Conservation (phyloP, 2,113 vertebrate species). For the Corythoichthys intestinalis region DNA sequence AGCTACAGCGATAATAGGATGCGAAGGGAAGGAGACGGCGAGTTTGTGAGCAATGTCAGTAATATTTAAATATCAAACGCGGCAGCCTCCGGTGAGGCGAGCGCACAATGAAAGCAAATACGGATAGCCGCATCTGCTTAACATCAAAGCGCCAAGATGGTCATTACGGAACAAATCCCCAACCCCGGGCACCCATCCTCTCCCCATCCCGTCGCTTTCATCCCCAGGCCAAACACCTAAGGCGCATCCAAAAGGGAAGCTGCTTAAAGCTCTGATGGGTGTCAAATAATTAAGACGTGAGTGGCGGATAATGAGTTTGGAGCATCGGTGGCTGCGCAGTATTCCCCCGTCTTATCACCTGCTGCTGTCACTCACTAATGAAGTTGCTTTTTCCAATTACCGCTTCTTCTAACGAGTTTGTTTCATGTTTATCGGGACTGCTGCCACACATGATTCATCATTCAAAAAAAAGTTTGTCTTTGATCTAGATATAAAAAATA, state of each 20-base stretch:
- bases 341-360: constrained; percentile 73
- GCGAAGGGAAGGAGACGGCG: background rate
- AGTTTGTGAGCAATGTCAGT: constrained; percentile 19
- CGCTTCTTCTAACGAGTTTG: background rate
- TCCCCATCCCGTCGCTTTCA: constrained; percentile 42
- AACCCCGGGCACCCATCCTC: constrained; percentile 18
- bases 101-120: constrained; percentile 15
- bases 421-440: background rate
- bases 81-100: constrained; percentile 31
- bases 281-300: constrained; percentile 65
- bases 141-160: constrained; percentile 48
- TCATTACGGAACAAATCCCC: constrained; percentile 47
- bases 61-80: constrained; percentile 54
- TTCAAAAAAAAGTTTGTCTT: background rate
- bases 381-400: constrained; percentile 71
- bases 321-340: constrained; percentile 57
- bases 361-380: constrained; percentile 70
- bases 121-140: constrained; percentile 35
- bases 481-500: background rate
- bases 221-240: constrained; percentile 51
- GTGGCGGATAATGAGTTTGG: constrained; percentile 66
- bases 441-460: background rate
- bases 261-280: constrained; percentile 50
- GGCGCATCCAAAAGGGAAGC: constrained; percentile 42
- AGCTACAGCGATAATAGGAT: constrained; percentile 31